Evolutionary conservation across 2,113 vertebrate genomes (phyloP).

Genomic region (Mus musculus): GRCm39 chr19:20444501-20445000

Average conservation of each 20-base stretch:
- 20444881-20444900: neutral
- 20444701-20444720: constrained; percentile 54
- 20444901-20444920: neutral
- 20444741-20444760: constrained; percentile 68
- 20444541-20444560: neutral
- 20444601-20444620: neutral
- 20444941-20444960: constrained; percentile 31
- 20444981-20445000: neutral
- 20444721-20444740: constrained; percentile 48
- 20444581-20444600: neutral
- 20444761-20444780: neutral
- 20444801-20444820: neutral
- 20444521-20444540: neutral
- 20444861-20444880: neutral
- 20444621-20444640: constrained; percentile 3
- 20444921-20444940: neutral
- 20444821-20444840: neutral
- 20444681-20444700: neutral
- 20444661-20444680: neutral
- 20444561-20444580: neutral
- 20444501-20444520: neutral
- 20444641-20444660: constrained; percentile 2
- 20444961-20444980: neutral
- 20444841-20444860: neutral
- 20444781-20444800: neutral